Base-by-base conservation (phyloP, 2,797 vertebrate genomes). In the Rhabdophis nuchalis region DNA sequence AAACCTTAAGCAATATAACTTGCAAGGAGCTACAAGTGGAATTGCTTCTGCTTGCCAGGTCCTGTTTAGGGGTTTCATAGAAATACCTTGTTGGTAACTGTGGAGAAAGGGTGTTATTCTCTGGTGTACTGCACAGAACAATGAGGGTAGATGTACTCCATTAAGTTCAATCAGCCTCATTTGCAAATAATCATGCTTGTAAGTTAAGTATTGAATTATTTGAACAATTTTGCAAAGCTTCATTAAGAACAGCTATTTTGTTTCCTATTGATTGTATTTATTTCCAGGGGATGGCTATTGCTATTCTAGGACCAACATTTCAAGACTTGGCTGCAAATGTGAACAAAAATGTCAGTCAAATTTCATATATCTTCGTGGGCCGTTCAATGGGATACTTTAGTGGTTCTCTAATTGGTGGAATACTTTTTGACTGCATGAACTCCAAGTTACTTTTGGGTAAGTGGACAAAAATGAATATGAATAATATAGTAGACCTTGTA, bases 251-350 rank as follows among this genome's bases (percentile, higher is more conserved):
- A 64, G 58, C 36, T 82, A 25, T 82, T 46, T 90, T 68, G 85
- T 88, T 88, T 64, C 20, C 12, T 11, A 23, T 12, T 54, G 57
- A 23, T 87, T 94, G 92, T 58, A 27, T 58, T 93, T 90, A 20
- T 64, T 93, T 90, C 20, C 92, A 99, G 99, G 99, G 99, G 32
- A 98, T 99, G 98, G 97, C 98, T 85, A 97, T 99, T 94, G 98
- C 98, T 0, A 97, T 99, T 13, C 92, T 99, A 4, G 99, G 99
- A 32, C 99, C 99, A 16, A 99, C 99, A 0, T 98, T 99, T 89
- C 98, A 97, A 92, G 98, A 99, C 93, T 95, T 99, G 96, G 99
- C 99, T n/a, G 89, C 93, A 89, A 99, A 99, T 1, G 98, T 99
- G 86, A 97, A 98, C 68, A 97, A 96, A 95, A 97, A 98, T 95